Percentiles rank a stretch among this genome's conserved stretches.
Evolutionary conservation across 2,797 vertebrate genomes (phyloP).

Genomic region (Liasis olivaceus): DNA sequence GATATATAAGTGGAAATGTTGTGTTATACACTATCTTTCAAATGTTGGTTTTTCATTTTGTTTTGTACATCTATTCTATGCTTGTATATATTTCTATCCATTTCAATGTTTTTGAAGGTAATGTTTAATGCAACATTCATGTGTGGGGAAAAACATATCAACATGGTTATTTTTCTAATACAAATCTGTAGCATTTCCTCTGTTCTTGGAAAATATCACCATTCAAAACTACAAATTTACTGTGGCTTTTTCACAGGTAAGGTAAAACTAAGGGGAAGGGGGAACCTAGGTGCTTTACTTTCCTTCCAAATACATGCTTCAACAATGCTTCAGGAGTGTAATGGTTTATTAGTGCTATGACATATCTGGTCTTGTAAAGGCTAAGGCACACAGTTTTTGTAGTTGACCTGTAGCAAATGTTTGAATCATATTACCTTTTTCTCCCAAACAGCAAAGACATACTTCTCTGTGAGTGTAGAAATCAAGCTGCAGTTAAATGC

Average conservation of each 20-base stretch:
- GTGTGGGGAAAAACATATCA: not conserved
- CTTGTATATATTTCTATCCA: not conserved
- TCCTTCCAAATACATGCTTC: conserved; percentile 41
- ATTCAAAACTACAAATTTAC: conserved; percentile 37
- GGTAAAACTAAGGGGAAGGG: not conserved
- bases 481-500: conserved; percentile 52
- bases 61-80: not conserved
- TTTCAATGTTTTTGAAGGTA: conserved; percentile 12
- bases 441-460: conserved; percentile 41
- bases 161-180: not conserved
- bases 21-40: not conserved
- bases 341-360: conserved; percentile 60
- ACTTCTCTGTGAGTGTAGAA: conserved; percentile 53
- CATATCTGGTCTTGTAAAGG: conserved; percentile 44
- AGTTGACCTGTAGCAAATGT: conserved; percentile 52
- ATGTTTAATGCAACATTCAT: conserved; percentile 12
- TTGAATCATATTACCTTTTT: conserved; percentile 54
- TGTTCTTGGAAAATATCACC: conserved; percentile 34
- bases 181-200: conserved; percentile 9
- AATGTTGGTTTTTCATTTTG: not conserved
- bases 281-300: conserved; percentile 44
- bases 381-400: conserved; percentile 52
- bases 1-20: not conserved
- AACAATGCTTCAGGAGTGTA: conserved; percentile 46
- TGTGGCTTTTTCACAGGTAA: conserved; percentile 4